Conservation (phyloP, 2,888 invertebrate species). For the Brachypalpus laphriformis region DNA sequence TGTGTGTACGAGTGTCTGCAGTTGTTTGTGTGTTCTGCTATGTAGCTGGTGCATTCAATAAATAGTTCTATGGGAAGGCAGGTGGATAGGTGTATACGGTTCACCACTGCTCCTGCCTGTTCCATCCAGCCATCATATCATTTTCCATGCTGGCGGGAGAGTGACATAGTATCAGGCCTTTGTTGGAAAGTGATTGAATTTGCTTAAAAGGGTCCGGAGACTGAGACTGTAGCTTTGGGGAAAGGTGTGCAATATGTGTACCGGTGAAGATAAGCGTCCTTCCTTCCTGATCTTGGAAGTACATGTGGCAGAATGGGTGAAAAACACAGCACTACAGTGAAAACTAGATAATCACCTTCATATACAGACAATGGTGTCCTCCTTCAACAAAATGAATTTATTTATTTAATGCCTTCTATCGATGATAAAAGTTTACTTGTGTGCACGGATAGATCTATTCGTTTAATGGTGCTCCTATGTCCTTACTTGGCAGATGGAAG, state of each 20-base stretch:
- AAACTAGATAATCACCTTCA: slow-evolving; percentile 61
- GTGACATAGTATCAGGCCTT: slow-evolving; percentile 48
- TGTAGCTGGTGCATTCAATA: slow-evolving; percentile 24
- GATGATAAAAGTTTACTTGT: slow-evolving; percentile 36
- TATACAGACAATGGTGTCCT: slow-evolving; percentile 45
- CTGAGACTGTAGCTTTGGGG: slow-evolving; percentile 33
- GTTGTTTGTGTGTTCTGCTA: slow-evolving; percentile 12
- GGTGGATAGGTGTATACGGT: slow-evolving; percentile 24
- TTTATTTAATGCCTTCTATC: slow-evolving; percentile 67
- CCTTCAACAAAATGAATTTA: slow-evolving; percentile 62
- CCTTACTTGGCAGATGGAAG: slow-evolving; percentile 36
- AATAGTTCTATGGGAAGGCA: not conserved
- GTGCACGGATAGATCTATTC: slow-evolving; percentile 15
- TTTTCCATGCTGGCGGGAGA: slow-evolving; percentile 61
- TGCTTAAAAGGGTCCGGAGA: slow-evolving; percentile 48
- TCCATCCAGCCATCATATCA: slow-evolving; percentile 62
- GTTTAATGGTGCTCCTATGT: not conserved
- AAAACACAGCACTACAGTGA: slow-evolving; percentile 21
- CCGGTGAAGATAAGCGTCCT: slow-evolving; percentile 46
- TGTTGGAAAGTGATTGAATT: slow-evolving; percentile 71
- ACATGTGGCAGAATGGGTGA: not conserved
- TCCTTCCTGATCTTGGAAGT: not conserved
- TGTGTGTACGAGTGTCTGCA: slow-evolving; percentile 10
- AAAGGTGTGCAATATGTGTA: slow-evolving; percentile 30
- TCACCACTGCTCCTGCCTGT: slow-evolving; percentile 43